These are phyloP conservation scores for Sarcophaga caerulescens DNA, from an alignment of 2,888 invertebrate species.

Conservation along the genomic window DNA sequence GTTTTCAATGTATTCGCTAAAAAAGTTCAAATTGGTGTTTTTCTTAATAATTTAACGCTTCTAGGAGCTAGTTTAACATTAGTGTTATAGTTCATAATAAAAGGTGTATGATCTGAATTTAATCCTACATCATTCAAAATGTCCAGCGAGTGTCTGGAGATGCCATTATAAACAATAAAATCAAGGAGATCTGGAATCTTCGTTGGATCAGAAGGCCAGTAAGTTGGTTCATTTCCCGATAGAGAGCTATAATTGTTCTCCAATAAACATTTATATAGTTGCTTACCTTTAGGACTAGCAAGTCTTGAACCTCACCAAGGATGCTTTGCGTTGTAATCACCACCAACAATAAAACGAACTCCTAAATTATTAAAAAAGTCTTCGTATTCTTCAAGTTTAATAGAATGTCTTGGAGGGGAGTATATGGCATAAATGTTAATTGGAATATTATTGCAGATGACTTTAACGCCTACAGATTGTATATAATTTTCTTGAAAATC, in stretches of 20 bases:
- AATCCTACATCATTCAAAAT: constrained; percentile 12
- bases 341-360: no score
- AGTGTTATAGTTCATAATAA: constrained; percentile 21
- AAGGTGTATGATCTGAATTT: constrained; percentile 15
- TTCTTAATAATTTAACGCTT: no score
- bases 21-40: no score
- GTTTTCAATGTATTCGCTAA: no score
- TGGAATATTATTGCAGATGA: not conserved
- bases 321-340: no score
- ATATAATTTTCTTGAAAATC: not conserved
- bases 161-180: not conserved
- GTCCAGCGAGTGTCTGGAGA: constrained; percentile 10
- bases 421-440: not conserved
- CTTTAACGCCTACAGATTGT: constrained; percentile 10
- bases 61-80: not conserved
- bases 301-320: no score
- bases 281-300: not conserved
- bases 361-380: not conserved
- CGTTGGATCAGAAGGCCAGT: not conserved
- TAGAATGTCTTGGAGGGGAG: not conserved
- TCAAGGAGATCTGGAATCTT: no score
- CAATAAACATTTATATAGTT: no score
- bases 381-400: not conserved
- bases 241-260: no score
- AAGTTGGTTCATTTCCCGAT: not conserved